Evolutionary conservation across 2,888 invertebrate genomes (phyloP).

Genomic region (Metellina segmentata): DNA sequence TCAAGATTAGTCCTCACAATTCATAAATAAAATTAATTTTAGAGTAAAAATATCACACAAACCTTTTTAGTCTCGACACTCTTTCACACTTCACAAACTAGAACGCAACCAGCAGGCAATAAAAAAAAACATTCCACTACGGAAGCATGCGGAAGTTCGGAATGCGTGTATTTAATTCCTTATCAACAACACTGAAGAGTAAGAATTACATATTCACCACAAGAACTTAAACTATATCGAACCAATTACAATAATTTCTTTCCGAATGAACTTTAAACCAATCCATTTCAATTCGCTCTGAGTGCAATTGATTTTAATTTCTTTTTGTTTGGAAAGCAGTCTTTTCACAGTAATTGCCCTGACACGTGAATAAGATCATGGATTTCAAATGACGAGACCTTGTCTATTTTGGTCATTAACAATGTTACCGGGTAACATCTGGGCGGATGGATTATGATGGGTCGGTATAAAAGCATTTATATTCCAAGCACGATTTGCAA

Average conservation of each 20-base stretch:
- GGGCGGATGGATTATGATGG: not conserved
- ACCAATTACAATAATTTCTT: slow-evolving; percentile 37
- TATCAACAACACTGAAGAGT: too few relatives aligned
- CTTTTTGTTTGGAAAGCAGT: not conserved
- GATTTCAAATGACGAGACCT: slow-evolving; percentile 6
- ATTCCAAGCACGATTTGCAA: slow-evolving; percentile 18
- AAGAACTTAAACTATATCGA: not conserved
- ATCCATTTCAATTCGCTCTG: not conserved
- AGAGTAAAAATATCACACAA: too few relatives aligned
- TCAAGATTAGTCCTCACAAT: too few relatives aligned
- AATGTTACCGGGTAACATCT: not conserved
- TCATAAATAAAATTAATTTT: too few relatives aligned
- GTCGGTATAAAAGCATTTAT: not conserved
- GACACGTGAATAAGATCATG: slow-evolving; percentile 19
- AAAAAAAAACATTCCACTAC: not conserved
- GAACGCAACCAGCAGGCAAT: too few relatives aligned
- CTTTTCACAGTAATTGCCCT: not conserved
- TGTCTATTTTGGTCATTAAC: slow-evolving; percentile 20
- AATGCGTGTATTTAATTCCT: too few relatives aligned
- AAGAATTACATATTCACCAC: slow-evolving; percentile 17
- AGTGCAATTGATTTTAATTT: slow-evolving; percentile 10
- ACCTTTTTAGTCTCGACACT: too few relatives aligned
- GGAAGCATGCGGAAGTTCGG: not conserved
- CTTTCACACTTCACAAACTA: too few relatives aligned
- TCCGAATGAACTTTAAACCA: not conserved